Evolutionary conservation across 2,888 invertebrate species (phyloP).

Genomic region (Syritta pipiens): DNA sequence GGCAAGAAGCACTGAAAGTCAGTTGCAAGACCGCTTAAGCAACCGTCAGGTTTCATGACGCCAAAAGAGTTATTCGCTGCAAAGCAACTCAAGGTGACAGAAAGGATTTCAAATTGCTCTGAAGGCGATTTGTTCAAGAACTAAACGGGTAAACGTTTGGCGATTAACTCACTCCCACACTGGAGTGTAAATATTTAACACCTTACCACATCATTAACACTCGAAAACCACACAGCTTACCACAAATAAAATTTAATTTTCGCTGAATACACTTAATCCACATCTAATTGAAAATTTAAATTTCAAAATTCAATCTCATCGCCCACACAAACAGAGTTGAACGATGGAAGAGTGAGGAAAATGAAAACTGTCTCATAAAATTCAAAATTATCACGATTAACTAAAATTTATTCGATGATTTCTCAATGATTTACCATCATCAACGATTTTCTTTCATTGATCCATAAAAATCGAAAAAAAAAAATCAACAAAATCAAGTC

Average conservation of each 20-base stretch:
- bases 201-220: not conserved
- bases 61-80: too few species aligned
- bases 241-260: not conserved
- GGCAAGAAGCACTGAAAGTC: not conserved
- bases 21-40: slow-evolving; percentile 8
- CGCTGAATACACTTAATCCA: not conserved
- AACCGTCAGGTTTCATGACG: too few species aligned
- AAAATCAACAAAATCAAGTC: slow-evolving; percentile 9
- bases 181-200: slow-evolving; percentile 4
- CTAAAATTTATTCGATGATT: slow-evolving; percentile 4
- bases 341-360: too few species aligned
- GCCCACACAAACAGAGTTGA: not conserved
- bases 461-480: slow-evolving; percentile 4
- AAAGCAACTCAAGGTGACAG: too few species aligned
- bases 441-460: not conserved
- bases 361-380: not conserved
- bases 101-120: too few species aligned
- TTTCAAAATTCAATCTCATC: slow-evolving; percentile 1
- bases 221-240: too few species aligned
- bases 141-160: too few species aligned
- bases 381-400: slow-evolving; percentile 2
- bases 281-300: not conserved
- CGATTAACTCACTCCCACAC: too few species aligned
- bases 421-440: not conserved
- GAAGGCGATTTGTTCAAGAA: too few species aligned